Conservation (phyloP, 2,888 invertebrate genomes). For the Corythucha ciliata region DNA sequence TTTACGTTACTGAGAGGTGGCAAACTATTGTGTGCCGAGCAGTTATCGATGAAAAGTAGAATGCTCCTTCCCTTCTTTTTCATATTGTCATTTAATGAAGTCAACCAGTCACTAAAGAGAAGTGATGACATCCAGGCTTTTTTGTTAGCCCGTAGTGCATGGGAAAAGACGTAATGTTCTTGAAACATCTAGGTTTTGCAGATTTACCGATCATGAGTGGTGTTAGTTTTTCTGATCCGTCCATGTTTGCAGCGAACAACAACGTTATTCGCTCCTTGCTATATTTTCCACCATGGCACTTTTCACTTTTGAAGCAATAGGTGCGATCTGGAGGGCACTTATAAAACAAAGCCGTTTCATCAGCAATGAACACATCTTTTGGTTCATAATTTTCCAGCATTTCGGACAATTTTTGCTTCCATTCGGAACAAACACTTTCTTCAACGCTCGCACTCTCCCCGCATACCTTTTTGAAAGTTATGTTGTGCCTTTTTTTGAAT, state of each 20-base stretch:
- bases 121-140: constrained; percentile 25
- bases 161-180: constrained; percentile 16
- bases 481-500: constrained; percentile 31
- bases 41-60: constrained; percentile 23
- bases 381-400: constrained; percentile 32
- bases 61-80: constrained; percentile 6
- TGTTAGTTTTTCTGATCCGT: constrained; percentile 22
- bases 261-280: constrained; percentile 35
- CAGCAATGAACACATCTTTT: too few species aligned
- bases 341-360: constrained; percentile 36
- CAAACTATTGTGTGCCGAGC: constrained; percentile 15
- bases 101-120: constrained; percentile 18
- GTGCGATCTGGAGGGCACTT: constrained; percentile 36
- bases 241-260: constrained; percentile 19
- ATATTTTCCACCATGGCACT: constrained; percentile 39
- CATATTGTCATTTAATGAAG: constrained; percentile 12
- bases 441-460: constrained; percentile 32
- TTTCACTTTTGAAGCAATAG: constrained; percentile 35
- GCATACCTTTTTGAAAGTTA: constrained; percentile 33
- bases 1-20: constrained; percentile 18
- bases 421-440: too few species aligned
- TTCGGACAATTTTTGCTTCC: constrained; percentile 28
- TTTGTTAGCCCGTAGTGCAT: constrained; percentile 17
- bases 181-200: constrained; percentile 21
- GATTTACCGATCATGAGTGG: constrained; percentile 20